A percentile compares a stretch with the other conserved stretches of the same genome.
phyloP scores from a whole-genome alignment of 2,888 invertebrate genomes.

The Barypeithes pellucidus region DNA sequence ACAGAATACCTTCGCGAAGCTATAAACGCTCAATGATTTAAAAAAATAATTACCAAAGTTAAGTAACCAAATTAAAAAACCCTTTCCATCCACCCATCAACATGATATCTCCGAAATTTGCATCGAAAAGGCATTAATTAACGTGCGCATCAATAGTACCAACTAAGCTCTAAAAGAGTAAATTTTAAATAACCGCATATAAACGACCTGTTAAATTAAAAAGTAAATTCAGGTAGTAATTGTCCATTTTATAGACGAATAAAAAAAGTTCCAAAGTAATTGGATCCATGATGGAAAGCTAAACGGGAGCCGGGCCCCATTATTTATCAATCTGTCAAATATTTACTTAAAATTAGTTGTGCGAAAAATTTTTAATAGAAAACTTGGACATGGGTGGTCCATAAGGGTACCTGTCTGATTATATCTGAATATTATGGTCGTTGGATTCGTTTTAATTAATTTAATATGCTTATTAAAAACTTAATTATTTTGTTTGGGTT shows the following conservation, averaged over 20 bases:
- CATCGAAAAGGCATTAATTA: conserved; percentile 43
- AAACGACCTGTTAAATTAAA: conserved; percentile 49
- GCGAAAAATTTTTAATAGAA: conserved; percentile 53
- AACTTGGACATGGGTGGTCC: conserved; percentile 49
- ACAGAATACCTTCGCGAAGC: neutral
- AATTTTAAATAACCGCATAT: conserved; percentile 34
- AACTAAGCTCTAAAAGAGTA: conserved; percentile 27
- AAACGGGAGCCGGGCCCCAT: conserved; percentile 61
- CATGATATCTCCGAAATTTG: conserved; percentile 23
- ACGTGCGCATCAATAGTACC: neutral
- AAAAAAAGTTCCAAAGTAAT: conserved; percentile 40
- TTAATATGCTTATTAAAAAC: neutral
- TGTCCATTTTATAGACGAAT: conserved; percentile 36
- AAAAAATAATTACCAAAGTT: neutral
- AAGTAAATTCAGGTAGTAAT: conserved; percentile 49
- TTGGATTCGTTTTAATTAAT: neutral
- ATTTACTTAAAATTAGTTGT: conserved; percentile 64
- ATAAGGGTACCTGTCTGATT: conserved; percentile 1
- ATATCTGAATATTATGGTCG: neutral
- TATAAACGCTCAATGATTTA: neutral
- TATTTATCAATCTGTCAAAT: conserved; percentile 65
- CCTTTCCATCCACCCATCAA: neutral
- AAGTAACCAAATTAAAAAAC: neutral
- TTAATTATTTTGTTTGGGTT: neutral
- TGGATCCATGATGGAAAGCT: conserved; percentile 52